phyloP scores from a whole-genome alignment of 2,888 invertebrate genomes.

The Cantharis rufa region DNA sequence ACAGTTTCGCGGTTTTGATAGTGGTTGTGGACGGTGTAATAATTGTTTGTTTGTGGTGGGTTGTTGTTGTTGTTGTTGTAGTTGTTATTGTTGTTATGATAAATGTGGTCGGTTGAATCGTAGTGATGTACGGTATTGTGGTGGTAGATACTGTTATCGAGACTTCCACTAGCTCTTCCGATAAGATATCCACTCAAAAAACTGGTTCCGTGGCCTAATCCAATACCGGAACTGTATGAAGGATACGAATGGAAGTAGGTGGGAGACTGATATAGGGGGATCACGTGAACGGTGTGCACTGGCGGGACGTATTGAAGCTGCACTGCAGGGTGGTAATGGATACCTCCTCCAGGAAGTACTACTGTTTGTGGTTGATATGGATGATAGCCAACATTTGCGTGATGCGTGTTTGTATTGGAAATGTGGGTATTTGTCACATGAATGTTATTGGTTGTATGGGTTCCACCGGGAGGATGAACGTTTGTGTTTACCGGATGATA shows the following conservation, averaged over 20 bases:
- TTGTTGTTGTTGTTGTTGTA: not conserved
- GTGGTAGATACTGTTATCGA: not conserved
- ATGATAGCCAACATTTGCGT: not conserved
- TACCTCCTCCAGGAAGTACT: not conserved
- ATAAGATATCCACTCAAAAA: not conserved
- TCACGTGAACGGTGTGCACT: not conserved
- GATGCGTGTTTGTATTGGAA: not conserved
- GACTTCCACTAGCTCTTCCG: not conserved
- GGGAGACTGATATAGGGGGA: not conserved
- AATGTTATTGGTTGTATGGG: not conserved
- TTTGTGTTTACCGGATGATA: not conserved
- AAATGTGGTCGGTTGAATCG: not conserved
- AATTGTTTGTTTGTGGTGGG: not conserved
- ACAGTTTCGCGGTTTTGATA: slow-evolving; percentile 2
- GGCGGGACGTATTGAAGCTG: not conserved
- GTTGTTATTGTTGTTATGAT: not conserved
- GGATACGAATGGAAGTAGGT: not conserved
- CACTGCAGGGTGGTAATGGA: not conserved
- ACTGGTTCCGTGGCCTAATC: not conserved
- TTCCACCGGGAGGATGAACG: not conserved
- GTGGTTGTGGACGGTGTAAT: slow-evolving; percentile 4
- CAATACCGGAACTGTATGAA: not conserved
- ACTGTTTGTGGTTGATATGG: not conserved
- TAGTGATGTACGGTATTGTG: not conserved
- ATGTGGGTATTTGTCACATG: not conserved